Evolutionary conservation across 1,140 invertebrate genomes (phyloP).

Genomic region (Pseudachorutes palmiensis): DNA sequence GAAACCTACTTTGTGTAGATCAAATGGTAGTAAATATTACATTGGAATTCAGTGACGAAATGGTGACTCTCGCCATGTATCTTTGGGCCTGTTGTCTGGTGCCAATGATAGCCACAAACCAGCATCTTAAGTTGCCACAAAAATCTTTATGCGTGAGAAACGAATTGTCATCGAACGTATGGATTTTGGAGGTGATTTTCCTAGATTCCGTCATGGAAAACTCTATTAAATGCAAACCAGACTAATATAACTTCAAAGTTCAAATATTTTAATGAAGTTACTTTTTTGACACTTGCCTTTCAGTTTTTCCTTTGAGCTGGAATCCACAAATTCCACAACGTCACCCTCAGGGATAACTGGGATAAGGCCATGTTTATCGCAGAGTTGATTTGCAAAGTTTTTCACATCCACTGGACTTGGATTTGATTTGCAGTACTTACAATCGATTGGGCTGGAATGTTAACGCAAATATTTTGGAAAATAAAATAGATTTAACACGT

Average conservation of each 20-base stretch:
- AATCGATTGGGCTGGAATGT: not conserved
- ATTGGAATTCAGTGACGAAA: too few relatives aligned
- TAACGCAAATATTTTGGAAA: not conserved
- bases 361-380: too few relatives aligned
- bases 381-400: not conserved
- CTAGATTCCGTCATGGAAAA: not conserved
- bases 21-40: too few relatives aligned
- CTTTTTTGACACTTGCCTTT: not conserved
- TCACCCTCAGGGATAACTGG: too few relatives aligned
- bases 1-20: too few relatives aligned
- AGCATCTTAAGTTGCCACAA: not conserved
- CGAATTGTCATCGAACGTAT: not conserved
- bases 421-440: not conserved
- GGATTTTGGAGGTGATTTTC: too few relatives aligned
- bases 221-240: not conserved
- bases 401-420: not conserved
- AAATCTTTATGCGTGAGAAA: not conserved
- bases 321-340: too few relatives aligned
- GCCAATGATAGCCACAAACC: not conserved
- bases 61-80: too few relatives aligned
- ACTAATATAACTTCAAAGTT: not conserved
- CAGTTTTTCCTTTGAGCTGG: not conserved
- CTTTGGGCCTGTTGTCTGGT: too few relatives aligned
- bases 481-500: not conserved
- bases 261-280: not conserved